Base-by-base conservation (phyloP, 2,797 vertebrate genomes). In the Hyperoplus lanceolatus region DNA sequence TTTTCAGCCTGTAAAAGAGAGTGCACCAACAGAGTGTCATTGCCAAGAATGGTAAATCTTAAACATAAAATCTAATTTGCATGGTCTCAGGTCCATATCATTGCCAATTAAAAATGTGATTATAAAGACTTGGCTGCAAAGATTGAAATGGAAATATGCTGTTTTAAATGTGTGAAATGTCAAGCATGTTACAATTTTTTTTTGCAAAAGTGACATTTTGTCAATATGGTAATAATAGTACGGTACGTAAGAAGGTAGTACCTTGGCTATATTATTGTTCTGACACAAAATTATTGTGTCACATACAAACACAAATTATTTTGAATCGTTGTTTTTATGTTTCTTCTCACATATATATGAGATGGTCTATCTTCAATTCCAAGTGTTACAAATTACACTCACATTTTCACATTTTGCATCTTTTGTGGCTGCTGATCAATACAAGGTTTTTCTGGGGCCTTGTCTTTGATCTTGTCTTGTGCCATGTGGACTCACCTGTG, bases 391-490 rank as follows among this genome's bases (percentile, higher is more conserved):
- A 21, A 85, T 81, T 87, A 77, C 18, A 5, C 57, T 88, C 71
- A 66, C 76, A 69, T 50, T 58, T 61, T 58, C 63, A 13, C 63
- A 72, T 65, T 56, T 81, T 80, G 49, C 70, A 10, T 67, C 59
- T 46, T 29, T 55, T 49, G 58, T 58, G 73, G 74, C 68, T n/a
- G 29, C 57, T 79, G 83, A 92, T 93, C 91, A 73, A 91, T 92
- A 77, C 66, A 61, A 85, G 87, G 74, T 90, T 92, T 76, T 93
- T 88, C 83, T 87, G 73, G 79, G 83, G 85, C 90, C 88, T 88
- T 85, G 89, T 91, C 83, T 90, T 82, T 90, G 90, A 84, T 91
- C 88, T 84, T 89, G 90, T 92, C 81, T 70, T 6, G 81, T 29
- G 83, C 81, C 73, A 18, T 3, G 77, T 72, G 79, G 84, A 88